Percentiles rank a stretch among this genome's conserved stretches.
Evolutionary conservation across 2,113 vertebrate species (phyloP).

Genomic region (Aegotheles bennettii): DNA sequence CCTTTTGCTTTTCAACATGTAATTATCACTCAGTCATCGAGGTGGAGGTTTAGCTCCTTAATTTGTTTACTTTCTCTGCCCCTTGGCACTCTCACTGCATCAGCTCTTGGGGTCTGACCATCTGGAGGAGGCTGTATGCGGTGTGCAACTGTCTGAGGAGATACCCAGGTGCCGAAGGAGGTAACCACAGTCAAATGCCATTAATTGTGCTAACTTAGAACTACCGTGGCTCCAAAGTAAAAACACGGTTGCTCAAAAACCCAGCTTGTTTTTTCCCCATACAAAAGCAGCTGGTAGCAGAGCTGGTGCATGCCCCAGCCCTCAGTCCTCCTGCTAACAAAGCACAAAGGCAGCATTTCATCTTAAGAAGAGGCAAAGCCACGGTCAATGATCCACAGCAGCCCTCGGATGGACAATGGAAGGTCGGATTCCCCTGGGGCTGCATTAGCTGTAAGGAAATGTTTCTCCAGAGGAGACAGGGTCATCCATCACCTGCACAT

Average conservation of each 20-base stretch:
- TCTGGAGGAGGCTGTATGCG: neutral
- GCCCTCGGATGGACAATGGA: neutral
- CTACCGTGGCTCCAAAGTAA: neutral
- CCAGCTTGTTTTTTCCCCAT: neutral
- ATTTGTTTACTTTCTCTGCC: neutral
- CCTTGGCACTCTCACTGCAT: neutral
- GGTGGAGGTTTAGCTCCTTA: conserved; percentile 13
- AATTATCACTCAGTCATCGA: conserved; percentile 37
- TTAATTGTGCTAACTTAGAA: neutral
- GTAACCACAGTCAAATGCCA: neutral
- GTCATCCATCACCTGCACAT: neutral
- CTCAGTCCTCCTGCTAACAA: neutral
- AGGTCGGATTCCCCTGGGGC: neutral
- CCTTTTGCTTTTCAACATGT: neutral
- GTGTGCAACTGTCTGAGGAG: neutral
- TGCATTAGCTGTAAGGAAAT: neutral
- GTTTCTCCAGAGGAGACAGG: neutral
- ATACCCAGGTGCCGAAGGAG: neutral
- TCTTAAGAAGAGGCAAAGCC: neutral
- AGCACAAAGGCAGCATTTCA: neutral
- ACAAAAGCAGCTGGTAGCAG: accelerated
- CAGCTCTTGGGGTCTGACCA: neutral
- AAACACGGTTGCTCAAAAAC: neutral
- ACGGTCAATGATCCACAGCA: neutral
- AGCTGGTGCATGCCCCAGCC: neutral